phyloP scores from a whole-genome alignment of 2,888 invertebrate genomes.

The Melanchra persicariae region DNA sequence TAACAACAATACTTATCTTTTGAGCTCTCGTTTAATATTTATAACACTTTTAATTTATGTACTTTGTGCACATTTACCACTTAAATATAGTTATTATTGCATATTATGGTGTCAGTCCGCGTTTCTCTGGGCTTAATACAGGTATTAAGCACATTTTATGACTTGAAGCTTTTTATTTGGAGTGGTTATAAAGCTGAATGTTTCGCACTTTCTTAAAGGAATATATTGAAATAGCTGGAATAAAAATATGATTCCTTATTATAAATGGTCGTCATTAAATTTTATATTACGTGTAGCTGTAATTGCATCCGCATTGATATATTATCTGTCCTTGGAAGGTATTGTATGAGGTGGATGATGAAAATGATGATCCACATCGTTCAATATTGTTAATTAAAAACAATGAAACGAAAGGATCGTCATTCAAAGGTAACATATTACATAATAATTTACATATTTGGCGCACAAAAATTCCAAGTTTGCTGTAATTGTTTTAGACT shows the following conservation, averaged over 20 bases:
- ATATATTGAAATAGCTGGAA: constrained; percentile 7
- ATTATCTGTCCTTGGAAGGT: not conserved
- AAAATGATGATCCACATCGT: not conserved
- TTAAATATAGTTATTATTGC: constrained; percentile 52
- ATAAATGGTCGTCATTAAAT: constrained; percentile 19
- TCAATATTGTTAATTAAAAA: not conserved
- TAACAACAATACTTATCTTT: constrained; percentile 30
- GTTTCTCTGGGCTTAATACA: constrained; percentile 24
- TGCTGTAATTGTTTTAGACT: not conserved
- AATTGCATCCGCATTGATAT: constrained; percentile 39
- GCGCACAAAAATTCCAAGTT: not conserved
- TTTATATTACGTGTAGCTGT: constrained; percentile 17
- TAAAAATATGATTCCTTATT: constrained; percentile 10
- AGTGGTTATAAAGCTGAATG: constrained; percentile 22
- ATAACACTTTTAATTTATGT: constrained; percentile 33
- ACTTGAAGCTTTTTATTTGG: constrained; percentile 36
- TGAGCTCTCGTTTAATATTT: constrained; percentile 20
- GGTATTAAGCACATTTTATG: constrained; percentile 41
- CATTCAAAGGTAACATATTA: too few relatives aligned
- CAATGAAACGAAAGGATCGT: not conserved
- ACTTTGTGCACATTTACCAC: constrained; percentile 35
- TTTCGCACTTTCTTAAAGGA: constrained; percentile 3
- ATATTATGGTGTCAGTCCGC: constrained; percentile 29
- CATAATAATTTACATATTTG: too few relatives aligned
- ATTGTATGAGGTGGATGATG: not conserved